These are phyloP conservation scores for Magallana ariakensis DNA, from an alignment of 1,140 invertebrate species.

Conservation along the genomic window DNA sequence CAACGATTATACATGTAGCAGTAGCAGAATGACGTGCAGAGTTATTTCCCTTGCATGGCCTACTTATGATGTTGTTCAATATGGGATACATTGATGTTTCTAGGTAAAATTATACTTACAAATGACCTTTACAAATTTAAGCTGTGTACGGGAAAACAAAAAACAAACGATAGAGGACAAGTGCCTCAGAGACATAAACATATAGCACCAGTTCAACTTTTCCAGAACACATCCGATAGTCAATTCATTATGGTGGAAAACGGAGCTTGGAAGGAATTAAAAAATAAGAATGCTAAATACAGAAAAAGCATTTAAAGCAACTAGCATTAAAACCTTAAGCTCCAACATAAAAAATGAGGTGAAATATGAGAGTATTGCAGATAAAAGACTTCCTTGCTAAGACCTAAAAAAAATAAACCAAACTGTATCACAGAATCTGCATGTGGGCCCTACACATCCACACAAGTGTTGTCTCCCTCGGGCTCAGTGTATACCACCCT, in stretches of 20 bases:
- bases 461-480: conserved; percentile 70
- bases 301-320: background rate
- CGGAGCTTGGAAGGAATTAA: background rate
- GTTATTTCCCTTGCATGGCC: too few relatives aligned
- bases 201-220: conserved; percentile 10
- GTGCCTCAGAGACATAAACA: background rate
- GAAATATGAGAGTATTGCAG: background rate
- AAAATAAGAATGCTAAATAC: background rate
- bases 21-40: too few relatives aligned
- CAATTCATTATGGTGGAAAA: background rate
- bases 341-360: background rate
- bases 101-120: conserved; percentile 3
- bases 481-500: conserved; percentile 62
- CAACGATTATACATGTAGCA: too few relatives aligned
- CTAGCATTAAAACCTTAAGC: background rate
- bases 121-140: conserved; percentile 1
- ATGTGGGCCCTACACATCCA: background rate
- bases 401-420: background rate
- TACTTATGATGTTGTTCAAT: too few relatives aligned
- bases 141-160: background rate
- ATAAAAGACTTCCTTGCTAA: background rate
- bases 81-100: background rate
- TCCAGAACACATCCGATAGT: background rate
- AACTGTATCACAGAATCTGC: conserved; percentile 3
- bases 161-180: background rate